Conservation (phyloP, 2,797 vertebrate species). For the Channallabes apus region DNA sequence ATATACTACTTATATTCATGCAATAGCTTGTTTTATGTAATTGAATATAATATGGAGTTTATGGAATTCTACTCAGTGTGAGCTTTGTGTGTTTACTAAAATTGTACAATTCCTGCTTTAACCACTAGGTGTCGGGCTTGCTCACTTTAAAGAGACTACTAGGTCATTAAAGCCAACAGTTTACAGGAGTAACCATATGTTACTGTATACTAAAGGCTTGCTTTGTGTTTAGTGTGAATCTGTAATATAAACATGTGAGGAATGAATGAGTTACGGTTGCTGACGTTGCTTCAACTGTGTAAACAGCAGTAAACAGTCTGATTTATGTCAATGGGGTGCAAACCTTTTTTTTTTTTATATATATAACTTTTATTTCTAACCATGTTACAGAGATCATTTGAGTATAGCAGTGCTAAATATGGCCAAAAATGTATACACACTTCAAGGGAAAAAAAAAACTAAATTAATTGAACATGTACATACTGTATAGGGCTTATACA, state of each 20-base stretch:
- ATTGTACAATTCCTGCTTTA: constrained; percentile 20
- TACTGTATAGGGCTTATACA: too few relatives aligned
- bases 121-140: constrained; percentile 49
- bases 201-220: background rate
- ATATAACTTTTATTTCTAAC: background rate
- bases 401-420: background rate
- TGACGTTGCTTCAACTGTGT: background rate
- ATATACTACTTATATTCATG: constrained; percentile 36
- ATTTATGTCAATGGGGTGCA: background rate
- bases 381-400: background rate
- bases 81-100: constrained; percentile 16
- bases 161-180: background rate
- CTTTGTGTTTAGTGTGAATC: background rate
- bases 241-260: background rate
- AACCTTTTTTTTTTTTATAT: background rate
- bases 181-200: background rate
- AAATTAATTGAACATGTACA: too few relatives aligned
- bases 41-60: constrained; percentile 19
- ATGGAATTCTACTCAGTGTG: constrained; percentile 20
- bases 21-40: constrained; percentile 13
- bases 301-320: background rate
- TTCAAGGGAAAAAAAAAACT: too few relatives aligned
- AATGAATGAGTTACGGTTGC: background rate
- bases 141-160: constrained; percentile 7
- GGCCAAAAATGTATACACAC: too few relatives aligned